Evolutionary conservation across 2,888 invertebrate genomes (phyloP), one percentile per base, ranked within the genome.

Genomic region (Leucophora obtusa): DNA sequence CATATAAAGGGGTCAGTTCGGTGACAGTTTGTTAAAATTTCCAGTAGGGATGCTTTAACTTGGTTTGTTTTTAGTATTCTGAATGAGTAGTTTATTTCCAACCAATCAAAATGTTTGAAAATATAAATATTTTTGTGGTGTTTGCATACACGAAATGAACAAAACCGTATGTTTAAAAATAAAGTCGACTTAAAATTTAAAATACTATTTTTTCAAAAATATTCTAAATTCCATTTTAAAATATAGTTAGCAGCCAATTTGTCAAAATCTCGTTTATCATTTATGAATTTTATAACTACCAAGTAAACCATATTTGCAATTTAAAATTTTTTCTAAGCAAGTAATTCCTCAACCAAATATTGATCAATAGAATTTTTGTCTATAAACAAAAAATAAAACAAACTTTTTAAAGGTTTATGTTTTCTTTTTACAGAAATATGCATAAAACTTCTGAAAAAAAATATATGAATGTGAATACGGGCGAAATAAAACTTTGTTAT

Each of bases 261-360:
- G 71, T 54, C 71, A 77, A 77, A 77, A 71, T 47, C 77, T 33
- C 65, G 66, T 77, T 77, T 54, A 71, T 71, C 66, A 71, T 71
- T 65, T 65, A 65, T 53, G 71, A 63, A 33, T 14, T 28, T 11
- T 33, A 66, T 71, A 65, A 77, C 77, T 65, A 59, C 59, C 59
- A 70, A 21, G 17, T 33, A 33, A 65, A 77, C 70, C 69, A 71
- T 54, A 71, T 66, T 71, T 71, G 59, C 59, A 71, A 77, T n/a
- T n/a, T n/a, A 47, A 72, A 38, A 21, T 59, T 62, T 14, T 21
- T 62, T 62, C 15, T 14, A 38, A 38, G 33, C 15, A 18, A 54
- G 50, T 62, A 65, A n/a, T 50, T 69, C 43, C 75, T 73, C 72
- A 76, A 54, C 72, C 58, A 28, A 69, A 69, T 65, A 59, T 68